Evolutionary conservation across 2,113 vertebrate species (phyloP), one percentile per base, ranked within the genome.

Genomic region (Urocitellus parryii): DNA sequence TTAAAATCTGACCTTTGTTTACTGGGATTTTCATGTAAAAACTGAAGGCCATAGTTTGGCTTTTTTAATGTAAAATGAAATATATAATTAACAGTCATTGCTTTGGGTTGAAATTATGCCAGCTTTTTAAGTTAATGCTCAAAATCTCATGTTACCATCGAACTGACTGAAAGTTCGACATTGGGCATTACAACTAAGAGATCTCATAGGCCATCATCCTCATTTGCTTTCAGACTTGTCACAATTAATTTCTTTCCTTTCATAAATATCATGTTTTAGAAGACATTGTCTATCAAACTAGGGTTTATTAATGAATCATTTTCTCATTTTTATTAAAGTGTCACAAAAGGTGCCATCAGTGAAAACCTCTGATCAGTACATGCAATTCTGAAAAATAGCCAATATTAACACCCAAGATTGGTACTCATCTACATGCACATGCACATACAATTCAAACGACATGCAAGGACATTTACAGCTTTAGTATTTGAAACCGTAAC

Each of bases 21-120:
- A 82, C 97, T 97, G 80, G 76, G 96, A 97, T 97, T 95, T 98
- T 80, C 63, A 93, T 96, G 74, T 95, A 98, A 98, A 98, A 96
- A 97, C 90, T 96, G 88, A 88, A 97, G 97, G 96, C 32, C 94
- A 32, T 45, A 91, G 53, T 89, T 88, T 95, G 89, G 88, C 84
- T 63, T 96, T 95, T 97, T 95, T 72, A 95, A 79, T 93, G n/a
- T 74, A 91, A 90, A 82, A 91, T 95, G 73, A 97, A 96, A 86
- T 96, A 77, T 45, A 68, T 97, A 94, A 96, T 86, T 95, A 98
- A 98, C 88, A 96, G 24, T 0, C 77, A 61, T 93, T 95, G 67
- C 90, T 96, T 93, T 97, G 29, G 27, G 5, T 93, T 97, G 61
- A 74, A 84, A 51, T 90, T 79, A 89, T 70, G 56, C 53, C 87